Base-by-base conservation (phyloP, 2,888 invertebrate genomes). In the Oeneis ivallda region DNA sequence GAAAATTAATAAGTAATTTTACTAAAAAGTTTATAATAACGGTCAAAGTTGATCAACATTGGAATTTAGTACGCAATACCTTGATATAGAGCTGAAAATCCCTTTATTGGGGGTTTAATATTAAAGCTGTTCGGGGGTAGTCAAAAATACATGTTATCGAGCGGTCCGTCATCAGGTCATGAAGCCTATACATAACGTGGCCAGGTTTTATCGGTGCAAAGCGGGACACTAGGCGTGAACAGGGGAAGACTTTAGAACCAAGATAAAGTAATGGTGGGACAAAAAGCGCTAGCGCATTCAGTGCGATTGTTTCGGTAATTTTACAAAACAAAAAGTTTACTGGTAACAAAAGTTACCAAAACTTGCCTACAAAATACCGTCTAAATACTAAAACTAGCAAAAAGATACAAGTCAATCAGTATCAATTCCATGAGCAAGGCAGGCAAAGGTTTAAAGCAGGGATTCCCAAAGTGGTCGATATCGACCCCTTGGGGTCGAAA, bases 91-190 rank as follows among this genome's bases (percentile, higher is more conserved):
- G 53, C 7, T 34, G 17, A 17, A 6, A 39, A 17, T 54, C 17
- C n/a, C n/a, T n/a, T n/a, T 1, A 17, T 39, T 53, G 34, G 34
- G 34, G 43, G 11, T 1, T 4, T 34, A 11, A 43, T 11, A 43
- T 43, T 52, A 11, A 54, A 34, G 50, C n/a, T 45, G 45, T 19
- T 17, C 9, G 34, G 41, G 19, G 56, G 64, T 69, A 67, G 65
- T 67, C 65, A 57, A 67, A 67, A 69, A 70, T 64, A 65, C 53
- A 37, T 15, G 53, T 32, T 37, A 53, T 53, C 66, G 58, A 63
- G 49, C 39, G 50, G 69, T 62, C 62, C 53, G 68, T 65, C 66
- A 66, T 64, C 62, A 62, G 66, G 65, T 62, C 66, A 66, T 65
- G 63, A 34, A 17, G 53, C 15, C 11, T 54, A 11, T 15, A 11